Evolutionary conservation across 2,113 vertebrate species (phyloP).

Genomic region (Pandion haliaetus): DNA sequence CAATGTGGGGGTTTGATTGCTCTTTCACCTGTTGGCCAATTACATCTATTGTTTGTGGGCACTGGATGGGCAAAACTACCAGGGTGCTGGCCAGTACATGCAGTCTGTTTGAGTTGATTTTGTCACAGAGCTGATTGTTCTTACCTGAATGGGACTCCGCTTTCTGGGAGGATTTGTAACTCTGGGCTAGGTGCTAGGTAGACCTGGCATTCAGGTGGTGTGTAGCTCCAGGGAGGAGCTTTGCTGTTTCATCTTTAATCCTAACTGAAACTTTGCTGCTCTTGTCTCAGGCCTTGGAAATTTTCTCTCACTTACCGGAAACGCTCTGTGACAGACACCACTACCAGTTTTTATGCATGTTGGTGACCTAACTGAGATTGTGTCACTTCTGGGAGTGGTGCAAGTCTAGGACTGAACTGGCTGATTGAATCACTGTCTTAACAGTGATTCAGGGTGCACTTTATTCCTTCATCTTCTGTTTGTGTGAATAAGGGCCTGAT

Average conservation of each 20-base stretch:
- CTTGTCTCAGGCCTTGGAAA: background rate
- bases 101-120: background rate
- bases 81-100: background rate
- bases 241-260: background rate
- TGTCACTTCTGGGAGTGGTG: background rate
- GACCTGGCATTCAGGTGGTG: background rate
- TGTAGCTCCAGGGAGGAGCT: background rate
- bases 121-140: background rate
- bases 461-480: background rate
- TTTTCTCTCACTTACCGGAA: background rate
- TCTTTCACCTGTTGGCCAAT: slow-evolving; percentile 1
- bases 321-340: background rate
- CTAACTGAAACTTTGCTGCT: background rate
- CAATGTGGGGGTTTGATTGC: background rate
- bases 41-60: background rate
- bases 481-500: background rate
- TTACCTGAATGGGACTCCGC: background rate
- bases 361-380: background rate
- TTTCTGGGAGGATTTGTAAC: background rate
- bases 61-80: background rate
- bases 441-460: background rate
- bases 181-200: background rate
- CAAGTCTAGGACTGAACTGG: background rate
- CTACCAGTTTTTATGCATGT: background rate
- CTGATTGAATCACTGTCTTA: background rate